These are phyloP conservation scores for Platyscapa corneri DNA, from an alignment of 1,140 invertebrate genomes.

Conservation along the genomic window DNA sequence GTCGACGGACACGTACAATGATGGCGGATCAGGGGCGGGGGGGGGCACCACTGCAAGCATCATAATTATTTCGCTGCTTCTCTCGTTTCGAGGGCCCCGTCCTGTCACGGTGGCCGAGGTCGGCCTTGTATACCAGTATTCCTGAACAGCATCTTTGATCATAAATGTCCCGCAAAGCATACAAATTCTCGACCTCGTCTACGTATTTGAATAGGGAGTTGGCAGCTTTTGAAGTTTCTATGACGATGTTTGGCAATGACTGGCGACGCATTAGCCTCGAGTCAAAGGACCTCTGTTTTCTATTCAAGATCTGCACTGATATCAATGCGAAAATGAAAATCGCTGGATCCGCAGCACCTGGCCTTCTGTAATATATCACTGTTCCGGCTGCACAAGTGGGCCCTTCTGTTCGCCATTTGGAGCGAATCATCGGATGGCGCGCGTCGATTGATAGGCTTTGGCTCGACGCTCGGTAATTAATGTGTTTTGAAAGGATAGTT, in stretches of 20 bases:
- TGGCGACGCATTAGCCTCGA: constrained; percentile 28
- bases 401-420: neutral
- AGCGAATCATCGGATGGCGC: too few species aligned
- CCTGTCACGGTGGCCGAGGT: neutral
- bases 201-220: constrained; percentile 60
- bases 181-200: constrained; percentile 38
- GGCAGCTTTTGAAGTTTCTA: constrained; percentile 59
- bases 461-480: too few species aligned
- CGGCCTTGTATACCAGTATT: neutral
- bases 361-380: neutral
- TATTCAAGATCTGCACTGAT: neutral
- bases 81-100: neutral
- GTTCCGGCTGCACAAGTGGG: neutral
- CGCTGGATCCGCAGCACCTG: constrained; percentile 14
- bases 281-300: constrained; percentile 29
- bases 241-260: constrained; percentile 46
- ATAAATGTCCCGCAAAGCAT: constrained; percentile 56
- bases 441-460: too few species aligned
- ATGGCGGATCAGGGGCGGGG: neutral
- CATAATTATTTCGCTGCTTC: constrained; percentile 49
- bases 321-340: constrained; percentile 36
- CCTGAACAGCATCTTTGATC: constrained; percentile 62
- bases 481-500: too few species aligned
- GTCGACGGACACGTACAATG: neutral
- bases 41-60: constrained; percentile 5